Percentiles rank a stretch among this genome's conserved stretches.
These are phyloP conservation scores for Agrotis exclamationis DNA, from an alignment of 2,888 invertebrate genomes.

Conservation along the genomic window DNA sequence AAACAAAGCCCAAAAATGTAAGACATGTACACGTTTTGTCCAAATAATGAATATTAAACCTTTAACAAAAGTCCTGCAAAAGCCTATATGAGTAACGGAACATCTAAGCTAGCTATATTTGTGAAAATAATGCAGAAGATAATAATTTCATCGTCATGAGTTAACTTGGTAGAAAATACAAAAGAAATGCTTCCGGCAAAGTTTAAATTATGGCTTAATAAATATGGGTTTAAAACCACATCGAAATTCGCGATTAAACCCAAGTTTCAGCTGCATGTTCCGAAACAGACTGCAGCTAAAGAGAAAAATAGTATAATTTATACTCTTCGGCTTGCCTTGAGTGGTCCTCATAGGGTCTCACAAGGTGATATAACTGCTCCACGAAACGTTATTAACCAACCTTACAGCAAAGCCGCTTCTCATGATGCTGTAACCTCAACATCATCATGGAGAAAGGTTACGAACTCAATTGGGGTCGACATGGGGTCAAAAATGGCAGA, in stretches of 20 bases:
- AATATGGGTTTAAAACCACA: background rate
- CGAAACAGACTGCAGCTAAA: background rate
- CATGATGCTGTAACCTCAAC: background rate
- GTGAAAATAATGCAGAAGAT: background rate
- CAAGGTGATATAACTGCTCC: no score
- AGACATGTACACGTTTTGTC: background rate
- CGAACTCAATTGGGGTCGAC: background rate
- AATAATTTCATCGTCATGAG: background rate
- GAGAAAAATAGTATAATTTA: background rate
- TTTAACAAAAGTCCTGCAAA: background rate
- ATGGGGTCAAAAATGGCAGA: background rate
- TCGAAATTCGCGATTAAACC: slow-evolving; percentile 2
- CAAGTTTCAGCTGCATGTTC: background rate
- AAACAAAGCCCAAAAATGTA: slow-evolving; percentile 11
- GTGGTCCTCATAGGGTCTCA: background rate
- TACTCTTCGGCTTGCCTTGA: background rate
- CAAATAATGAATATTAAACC: background rate
- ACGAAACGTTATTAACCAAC: no score
- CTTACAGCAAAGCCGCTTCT: background rate
- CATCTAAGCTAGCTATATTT: background rate
- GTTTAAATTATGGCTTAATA: background rate
- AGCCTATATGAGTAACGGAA: background rate
- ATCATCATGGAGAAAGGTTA: background rate
- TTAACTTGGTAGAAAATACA: slow-evolving; percentile 1
- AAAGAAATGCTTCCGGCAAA: slow-evolving; percentile 15